A percentile compares a stretch with the other conserved stretches of the same genome.
Conservation (phyloP, 2,888 invertebrate genomes). For the Noctuana brunneofusca region DNA sequence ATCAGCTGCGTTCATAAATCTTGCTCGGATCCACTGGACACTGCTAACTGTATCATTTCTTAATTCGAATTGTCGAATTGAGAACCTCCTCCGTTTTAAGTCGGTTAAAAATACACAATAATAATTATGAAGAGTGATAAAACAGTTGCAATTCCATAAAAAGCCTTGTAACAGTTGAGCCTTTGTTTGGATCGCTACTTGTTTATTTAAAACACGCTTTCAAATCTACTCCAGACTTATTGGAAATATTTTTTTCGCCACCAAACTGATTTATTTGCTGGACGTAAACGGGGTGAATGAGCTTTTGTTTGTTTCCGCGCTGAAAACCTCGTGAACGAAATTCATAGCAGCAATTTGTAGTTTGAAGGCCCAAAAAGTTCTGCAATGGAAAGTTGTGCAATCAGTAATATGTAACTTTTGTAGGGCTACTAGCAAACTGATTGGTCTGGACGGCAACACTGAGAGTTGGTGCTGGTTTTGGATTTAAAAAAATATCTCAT, state of each 20-base stretch:
- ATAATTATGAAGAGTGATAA: background rate
- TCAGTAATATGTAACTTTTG: conserved; percentile 10
- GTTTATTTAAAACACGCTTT: conserved; percentile 34
- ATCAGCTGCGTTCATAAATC: too few species aligned
- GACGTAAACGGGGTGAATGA: conserved; percentile 33
- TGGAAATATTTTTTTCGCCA: conserved; percentile 31
- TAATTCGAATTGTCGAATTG: too few species aligned
- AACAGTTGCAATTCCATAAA: conserved; percentile 23
- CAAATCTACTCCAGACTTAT: conserved; percentile 33
- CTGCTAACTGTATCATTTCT: too few species aligned
- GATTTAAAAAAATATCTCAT: too few species aligned
- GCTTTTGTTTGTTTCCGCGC: conserved; percentile 29
- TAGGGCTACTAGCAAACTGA: background rate
- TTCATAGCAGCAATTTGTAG: conserved; percentile 26
- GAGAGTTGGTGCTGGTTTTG: background rate
- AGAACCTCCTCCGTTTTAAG: too few species aligned
- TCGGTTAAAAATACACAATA: background rate
- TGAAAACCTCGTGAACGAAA: conserved; percentile 17
- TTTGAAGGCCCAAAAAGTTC: conserved; percentile 9
- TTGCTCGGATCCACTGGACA: too few species aligned
- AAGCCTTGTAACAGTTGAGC: conserved; percentile 16
- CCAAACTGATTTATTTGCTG: conserved; percentile 32
- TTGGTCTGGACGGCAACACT: background rate
- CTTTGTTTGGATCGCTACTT: conserved; percentile 24
- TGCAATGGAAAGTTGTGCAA: background rate